Evolutionary conservation across 2,888 invertebrate genomes (phyloP).

Genomic region (Omphaloscelis lunosa): DNA sequence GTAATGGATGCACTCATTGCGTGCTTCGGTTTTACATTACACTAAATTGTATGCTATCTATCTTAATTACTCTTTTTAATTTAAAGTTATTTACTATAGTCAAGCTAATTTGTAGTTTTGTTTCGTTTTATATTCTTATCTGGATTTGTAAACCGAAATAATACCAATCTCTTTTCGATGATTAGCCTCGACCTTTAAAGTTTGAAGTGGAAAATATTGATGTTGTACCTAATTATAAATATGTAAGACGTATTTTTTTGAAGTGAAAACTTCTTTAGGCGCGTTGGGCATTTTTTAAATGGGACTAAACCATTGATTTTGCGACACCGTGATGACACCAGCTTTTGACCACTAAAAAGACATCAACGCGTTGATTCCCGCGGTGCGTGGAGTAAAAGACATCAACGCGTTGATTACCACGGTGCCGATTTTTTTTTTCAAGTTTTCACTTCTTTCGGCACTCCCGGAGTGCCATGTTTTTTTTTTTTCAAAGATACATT

Average conservation of each 20-base stretch:
- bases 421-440: no score
- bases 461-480: no score
- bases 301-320: no score
- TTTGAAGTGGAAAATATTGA: conserved; percentile 2
- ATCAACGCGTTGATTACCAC: no score
- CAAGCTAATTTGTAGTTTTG: not conserved
- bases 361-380: no score
- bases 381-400: no score
- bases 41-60: not conserved
- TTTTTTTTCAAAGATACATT: not conserved
- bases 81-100: not conserved
- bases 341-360: no score
- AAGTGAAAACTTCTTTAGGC: no score
- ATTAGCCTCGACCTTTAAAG: not conserved
- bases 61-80: not conserved
- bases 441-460: no score
- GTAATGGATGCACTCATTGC: conserved; percentile 24
- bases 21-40: conserved; percentile 2
- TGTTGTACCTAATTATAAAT: not conserved
- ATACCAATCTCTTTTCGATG: not conserved
- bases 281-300: no score
- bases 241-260: no score
- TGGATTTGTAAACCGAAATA: not conserved
- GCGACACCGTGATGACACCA: no score
- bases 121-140: not conserved